phyloP scores from a whole-genome alignment of 2,797 vertebrate species.

The Coranthus polyacanthus region DNA sequence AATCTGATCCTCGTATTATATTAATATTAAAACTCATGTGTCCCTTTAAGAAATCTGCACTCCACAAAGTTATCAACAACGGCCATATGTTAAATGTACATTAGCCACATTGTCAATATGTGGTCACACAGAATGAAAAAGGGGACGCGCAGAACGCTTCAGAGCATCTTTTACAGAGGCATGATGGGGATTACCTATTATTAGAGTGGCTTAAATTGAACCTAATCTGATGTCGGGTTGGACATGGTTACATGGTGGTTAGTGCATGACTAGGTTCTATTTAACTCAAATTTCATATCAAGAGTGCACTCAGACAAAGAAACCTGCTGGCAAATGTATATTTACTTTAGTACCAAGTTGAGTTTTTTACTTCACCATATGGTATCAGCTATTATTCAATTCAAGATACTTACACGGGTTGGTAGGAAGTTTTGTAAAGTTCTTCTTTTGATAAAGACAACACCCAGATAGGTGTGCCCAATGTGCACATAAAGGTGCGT shows the following conservation, averaged over 20 bases:
- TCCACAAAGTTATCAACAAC: neutral
- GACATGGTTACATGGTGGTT: slow-evolving; percentile 16
- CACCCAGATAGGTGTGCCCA: slow-evolving; percentile 37
- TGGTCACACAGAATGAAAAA: slow-evolving; percentile 20
- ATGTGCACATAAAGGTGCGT: slow-evolving; percentile 22
- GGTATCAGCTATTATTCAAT: neutral
- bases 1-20: neutral
- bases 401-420: neutral
- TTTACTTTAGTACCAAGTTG: neutral
- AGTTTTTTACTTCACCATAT: neutral
- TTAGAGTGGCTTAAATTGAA: slow-evolving; percentile 63
- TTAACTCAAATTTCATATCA: neutral
- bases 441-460: slow-evolving; percentile 14
- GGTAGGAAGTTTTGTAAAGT: neutral
- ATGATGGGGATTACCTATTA: slow-evolving; percentile 70
- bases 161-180: slow-evolving; percentile 29
- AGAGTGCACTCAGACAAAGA: neutral
- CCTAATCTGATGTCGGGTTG: slow-evolving; percentile 53
- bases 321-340: neutral
- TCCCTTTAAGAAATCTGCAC: neutral
- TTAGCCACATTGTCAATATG: too few relatives aligned
- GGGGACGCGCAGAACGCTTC: slow-evolving; percentile 7
- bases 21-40: neutral
- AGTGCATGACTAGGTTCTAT: neutral
- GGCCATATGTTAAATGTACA: too few relatives aligned